Percentiles rank a stretch among this genome's conserved stretches.
These are phyloP conservation scores for Trematomus loennbergii DNA, from an alignment of 2,113 vertebrate genomes.

Conservation along the genomic window DNA sequence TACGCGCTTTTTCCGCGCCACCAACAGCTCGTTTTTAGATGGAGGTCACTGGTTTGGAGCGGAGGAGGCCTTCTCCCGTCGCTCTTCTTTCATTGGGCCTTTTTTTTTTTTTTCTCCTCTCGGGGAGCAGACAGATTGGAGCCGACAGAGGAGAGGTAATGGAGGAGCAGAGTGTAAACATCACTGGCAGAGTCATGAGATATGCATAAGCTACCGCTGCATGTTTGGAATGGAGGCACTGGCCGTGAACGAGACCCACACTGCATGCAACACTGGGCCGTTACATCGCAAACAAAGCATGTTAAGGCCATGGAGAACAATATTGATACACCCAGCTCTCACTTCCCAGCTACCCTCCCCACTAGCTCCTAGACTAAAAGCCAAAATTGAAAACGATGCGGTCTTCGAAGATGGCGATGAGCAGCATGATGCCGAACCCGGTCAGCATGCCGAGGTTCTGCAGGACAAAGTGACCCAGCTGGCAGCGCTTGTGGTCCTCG, in stretches of 20 bases:
- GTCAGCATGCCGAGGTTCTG: constrained; percentile 95
- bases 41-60: not conserved
- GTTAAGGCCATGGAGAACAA: constrained; percentile 67
- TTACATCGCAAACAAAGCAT: constrained; percentile 49
- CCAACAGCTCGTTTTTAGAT: constrained; percentile 5
- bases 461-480: constrained; percentile 93
- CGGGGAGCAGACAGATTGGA: constrained; percentile 21
- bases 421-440: constrained; percentile 96
- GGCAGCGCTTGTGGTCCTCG: constrained; percentile 93
- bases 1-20: constrained; percentile 7
- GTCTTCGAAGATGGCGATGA: constrained; percentile 98
- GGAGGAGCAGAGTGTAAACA: constrained; percentile 50
- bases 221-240: constrained; percentile 46
- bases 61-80: constrained; percentile 11
- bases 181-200: constrained; percentile 37
- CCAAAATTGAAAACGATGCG: constrained; percentile 93
- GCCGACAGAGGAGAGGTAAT: constrained; percentile 19
- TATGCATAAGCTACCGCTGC: constrained; percentile 46
- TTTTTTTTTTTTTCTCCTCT: constrained; percentile 8
- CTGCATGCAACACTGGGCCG: constrained; percentile 68
- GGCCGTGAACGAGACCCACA: constrained; percentile 54
- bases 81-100: constrained; percentile 2
- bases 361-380: constrained; percentile 82
- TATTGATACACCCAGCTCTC: constrained; percentile 27
- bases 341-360: not conserved